Base-by-base conservation (phyloP, 1,140 invertebrate genomes). In the Camponotus pennsylvanicus region DNA sequence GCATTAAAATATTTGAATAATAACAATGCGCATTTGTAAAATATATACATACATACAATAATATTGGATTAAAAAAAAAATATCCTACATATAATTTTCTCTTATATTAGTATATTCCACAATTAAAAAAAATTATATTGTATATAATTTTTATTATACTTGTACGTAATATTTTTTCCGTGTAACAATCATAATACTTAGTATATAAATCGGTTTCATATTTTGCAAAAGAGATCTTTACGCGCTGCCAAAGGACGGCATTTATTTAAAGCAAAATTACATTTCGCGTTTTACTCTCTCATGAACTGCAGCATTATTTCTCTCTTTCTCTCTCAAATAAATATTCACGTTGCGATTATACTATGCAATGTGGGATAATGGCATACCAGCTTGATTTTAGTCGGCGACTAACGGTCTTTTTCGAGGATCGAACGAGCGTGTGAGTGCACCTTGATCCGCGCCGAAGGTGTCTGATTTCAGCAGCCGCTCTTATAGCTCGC, bases 381-480 rank as follows among this genome's bases (percentile, higher is more conserved):
- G 49, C 63, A 27, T 79, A 67, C 52, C 76, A 80, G 52, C 55
- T 83, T 83, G 79, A 83, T 83, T 80, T 73, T 55, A 83, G 52
- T 83, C 69, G 40, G 55, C 69, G 69, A 40, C 69, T 86, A 86
- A 86, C 85, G 85, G 85, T 86, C 79, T 84, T 84, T 86, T 70
- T 85, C 85, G 85, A 82, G 55, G 63, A 86, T 70, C 57, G 67
- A 59, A 67, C 76, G 64, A 85, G 66, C 85, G 85, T 80, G 85
- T 75, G 85, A 86, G 79, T 86, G 85, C 77, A 66, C 67, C 78
- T 86, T 86, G 85, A 86, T 86, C 49, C 79, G 64, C 66, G 77
- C 77, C 85, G 52, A 75, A 85, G 82, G 86, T 87, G 82, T 87
- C 80, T 55, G 70, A 87, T 87, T 87, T 87, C 86, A 87, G 78